A percentile compares a stretch with the other conserved stretches of the same genome.
phyloP scores from a whole-genome alignment of 2,797 vertebrate genomes.

The Adrianichthys oophorus region DNA sequence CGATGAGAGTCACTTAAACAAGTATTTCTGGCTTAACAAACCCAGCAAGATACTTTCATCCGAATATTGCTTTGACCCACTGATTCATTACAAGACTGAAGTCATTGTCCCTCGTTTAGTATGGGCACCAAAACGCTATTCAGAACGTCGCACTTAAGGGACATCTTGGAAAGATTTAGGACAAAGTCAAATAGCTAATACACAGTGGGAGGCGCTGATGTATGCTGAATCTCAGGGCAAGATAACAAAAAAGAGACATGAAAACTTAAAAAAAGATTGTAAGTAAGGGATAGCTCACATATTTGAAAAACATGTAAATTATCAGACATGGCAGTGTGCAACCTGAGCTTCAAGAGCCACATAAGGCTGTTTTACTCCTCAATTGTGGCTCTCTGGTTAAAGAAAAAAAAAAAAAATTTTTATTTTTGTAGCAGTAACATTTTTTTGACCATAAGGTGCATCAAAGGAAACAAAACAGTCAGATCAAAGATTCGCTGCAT shows the following conservation, averaged over 20 bases:
- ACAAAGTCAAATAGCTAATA: not conserved
- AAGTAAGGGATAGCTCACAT: not conserved
- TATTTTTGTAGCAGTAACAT: too few species aligned
- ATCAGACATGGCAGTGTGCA: too few species aligned
- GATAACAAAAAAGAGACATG: constrained; percentile 58
- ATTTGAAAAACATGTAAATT: too few species aligned
- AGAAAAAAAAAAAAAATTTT: too few species aligned
- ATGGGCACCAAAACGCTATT: constrained; percentile 71
- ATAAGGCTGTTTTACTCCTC: too few species aligned
- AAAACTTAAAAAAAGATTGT: constrained; percentile 74
- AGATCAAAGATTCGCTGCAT: too few species aligned
- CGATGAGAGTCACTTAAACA: constrained; percentile 75
- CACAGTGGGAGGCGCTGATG: not conserved
- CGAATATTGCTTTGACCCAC: constrained; percentile 65
- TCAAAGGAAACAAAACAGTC: too few species aligned
- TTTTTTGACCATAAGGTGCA: too few species aligned
- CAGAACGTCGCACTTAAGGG: not conserved
- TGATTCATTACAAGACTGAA: constrained; percentile 11
- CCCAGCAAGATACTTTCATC: constrained; percentile 68
- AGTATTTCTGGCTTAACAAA: constrained; percentile 65
- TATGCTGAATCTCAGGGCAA: constrained; percentile 71
- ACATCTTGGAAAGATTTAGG: too few species aligned
- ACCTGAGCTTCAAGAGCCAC: too few species aligned
- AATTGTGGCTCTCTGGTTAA: too few species aligned
- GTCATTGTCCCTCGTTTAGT: constrained; percentile 56